Base-by-base conservation (phyloP, 2,888 invertebrate genomes). In the Andricus quercusramuli region DNA sequence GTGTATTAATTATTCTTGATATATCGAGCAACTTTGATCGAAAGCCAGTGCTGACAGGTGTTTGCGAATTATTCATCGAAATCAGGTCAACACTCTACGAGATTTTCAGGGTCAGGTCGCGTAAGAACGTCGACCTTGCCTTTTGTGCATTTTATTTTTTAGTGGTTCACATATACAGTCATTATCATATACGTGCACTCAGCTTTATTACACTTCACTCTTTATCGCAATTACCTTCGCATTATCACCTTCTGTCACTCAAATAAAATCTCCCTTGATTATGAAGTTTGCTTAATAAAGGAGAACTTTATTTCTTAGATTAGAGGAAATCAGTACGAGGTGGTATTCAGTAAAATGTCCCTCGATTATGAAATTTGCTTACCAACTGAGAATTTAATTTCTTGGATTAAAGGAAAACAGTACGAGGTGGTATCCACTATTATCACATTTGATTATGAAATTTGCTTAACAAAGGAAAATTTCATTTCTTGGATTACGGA, bases 41-140 rank as follows among this genome's bases (percentile, higher is more conserved):
- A 62, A 13, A 62, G 62, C 59, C 68, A n/a, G 20, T 76, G 77
- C 64, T 77, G 82, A 81, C 81, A 81, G 80, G 67, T 80, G 82
- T 81, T 83, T 82, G 76, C 77, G 62, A 77, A 65, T 82, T 79
- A 77, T 59, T 78, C 37, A 29, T 67, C 41, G 44, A 66, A 67
- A 29, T 78, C 67, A 67, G 67, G 78, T 68, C 78, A 78, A 67
- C 66, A 67, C 67, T 78, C 59, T 22, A 67, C 22, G 37, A 78
- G 29, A 56, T 68, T 78, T 78, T 78, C 78, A 78, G 59, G 78
- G 78, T 78, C 78, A 25, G 66, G 56, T 78, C 66, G 67, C 22
- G 32, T 56, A 78, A 65, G 56, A 78, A 56, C 47, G 6, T 25
- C 78, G 78, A 68, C 68, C 78, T 59, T 59, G 78, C 68, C 37